Evolutionary conservation across 2,888 invertebrate species (phyloP).

Genomic region (Agrotis clavis): DNA sequence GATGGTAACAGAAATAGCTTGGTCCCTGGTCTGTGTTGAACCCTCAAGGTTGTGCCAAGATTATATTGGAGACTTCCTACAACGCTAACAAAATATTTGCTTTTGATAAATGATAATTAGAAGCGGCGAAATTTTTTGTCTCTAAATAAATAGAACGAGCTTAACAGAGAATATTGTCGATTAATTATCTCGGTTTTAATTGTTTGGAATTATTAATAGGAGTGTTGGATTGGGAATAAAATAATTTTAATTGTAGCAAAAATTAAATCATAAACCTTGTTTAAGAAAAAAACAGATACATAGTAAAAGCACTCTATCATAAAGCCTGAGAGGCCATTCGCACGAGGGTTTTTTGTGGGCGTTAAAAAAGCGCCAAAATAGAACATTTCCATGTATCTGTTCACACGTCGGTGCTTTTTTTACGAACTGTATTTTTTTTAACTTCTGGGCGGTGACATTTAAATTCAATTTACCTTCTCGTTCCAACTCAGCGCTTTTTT

Average conservation of each 20-base stretch:
- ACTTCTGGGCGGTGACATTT: no score
- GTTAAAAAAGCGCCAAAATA: no score
- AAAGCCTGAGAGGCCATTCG: background rate
- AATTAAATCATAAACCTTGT: no score
- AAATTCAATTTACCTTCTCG: no score
- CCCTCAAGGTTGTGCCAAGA: constrained; percentile 75
- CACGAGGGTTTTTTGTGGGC: no score
- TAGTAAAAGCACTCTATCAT: background rate
- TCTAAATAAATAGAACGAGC: constrained; percentile 21
- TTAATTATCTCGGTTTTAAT: constrained; percentile 8
- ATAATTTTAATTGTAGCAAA: background rate
- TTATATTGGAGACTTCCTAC: constrained; percentile 65
- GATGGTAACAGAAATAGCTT: constrained; percentile 59
- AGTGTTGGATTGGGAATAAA: constrained; percentile 20
- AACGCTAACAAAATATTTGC: constrained; percentile 62
- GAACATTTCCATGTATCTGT: no score
- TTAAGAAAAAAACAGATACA: background rate
- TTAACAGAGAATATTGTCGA: constrained; percentile 7
- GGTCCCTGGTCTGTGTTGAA: constrained; percentile 65
- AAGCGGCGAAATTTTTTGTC: constrained; percentile 27
- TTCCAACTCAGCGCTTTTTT: no score
- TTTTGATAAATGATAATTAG: constrained; percentile 59
- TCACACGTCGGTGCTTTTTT: no score
- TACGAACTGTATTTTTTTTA: no score
- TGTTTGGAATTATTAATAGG: constrained; percentile 8